Base-by-base conservation (phyloP, 2,888 invertebrate species). In the Meghimatium bilineatum region DNA sequence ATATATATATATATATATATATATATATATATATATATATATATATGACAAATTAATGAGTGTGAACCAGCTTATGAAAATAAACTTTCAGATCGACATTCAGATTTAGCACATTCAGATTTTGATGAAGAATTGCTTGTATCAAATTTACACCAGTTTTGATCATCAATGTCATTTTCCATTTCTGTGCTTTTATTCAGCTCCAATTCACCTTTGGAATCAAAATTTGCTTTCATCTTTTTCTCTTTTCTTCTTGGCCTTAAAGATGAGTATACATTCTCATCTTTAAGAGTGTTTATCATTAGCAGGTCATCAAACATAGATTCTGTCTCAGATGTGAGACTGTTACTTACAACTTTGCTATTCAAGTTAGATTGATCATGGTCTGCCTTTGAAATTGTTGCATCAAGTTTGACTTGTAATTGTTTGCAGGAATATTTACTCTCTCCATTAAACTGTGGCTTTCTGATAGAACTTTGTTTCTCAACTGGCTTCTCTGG, bases 261-360 rank as follows among this genome's bases (percentile, higher is more conserved):
- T 20, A 32, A n/a, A 20, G 87, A 88, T 67, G 87, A 88, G 71
- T 86, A 85, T 26, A 84, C 69, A 23, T 69, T 83, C 8, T 86
- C 86, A 85, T 91, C 88, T 72, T 88, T 87, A 0, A 90, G 85
- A 32, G 91, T 90, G 77, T 88, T 89, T 29, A 82, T 84, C 66
- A 88, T 86, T 26, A 88, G 69, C 49, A 88, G 60, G 26, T 85
- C 85, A 32, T 77, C 72, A 52, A 86, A 82, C 5, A 85, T 80
- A 69, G 69, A 80, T 14, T 87, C 77, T 63, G 60, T 36, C 63
- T 66, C 38, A 63, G 38, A 36, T 1, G 36, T 6, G 8, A 32
- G 29, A 44, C 52, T 69, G 10, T 52, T n/a, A 29, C 52, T 69
- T 14, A 52, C n/a, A 23, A 10, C 20, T 66, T 49, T 67, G 29